phyloP scores from a whole-genome alignment of 2,888 invertebrate genomes.

The Phymatocera aterrima region DNA sequence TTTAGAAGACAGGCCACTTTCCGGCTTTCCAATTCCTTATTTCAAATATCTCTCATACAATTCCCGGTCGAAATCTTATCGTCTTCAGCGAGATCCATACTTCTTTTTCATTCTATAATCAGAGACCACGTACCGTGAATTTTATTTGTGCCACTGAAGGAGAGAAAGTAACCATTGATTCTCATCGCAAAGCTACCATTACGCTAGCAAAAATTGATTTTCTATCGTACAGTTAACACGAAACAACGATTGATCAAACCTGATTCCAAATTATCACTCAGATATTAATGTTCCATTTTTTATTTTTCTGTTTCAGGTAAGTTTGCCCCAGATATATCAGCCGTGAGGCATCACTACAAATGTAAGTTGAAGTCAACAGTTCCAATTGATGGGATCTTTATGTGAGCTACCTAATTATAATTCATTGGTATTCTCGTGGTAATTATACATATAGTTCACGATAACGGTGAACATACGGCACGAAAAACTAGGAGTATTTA shows the following conservation, averaged over 20 bases:
- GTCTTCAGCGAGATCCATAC: too few species aligned
- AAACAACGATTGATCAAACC: not conserved
- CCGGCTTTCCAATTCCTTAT: too few species aligned
- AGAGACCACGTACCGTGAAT: too few species aligned
- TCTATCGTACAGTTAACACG: too few species aligned
- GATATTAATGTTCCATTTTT: not conserved
- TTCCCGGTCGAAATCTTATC: too few species aligned
- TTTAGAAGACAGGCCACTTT: too few species aligned
- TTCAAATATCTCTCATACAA: too few species aligned
- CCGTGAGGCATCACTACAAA: not conserved
- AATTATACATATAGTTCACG: not conserved
- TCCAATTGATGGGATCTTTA: not conserved
- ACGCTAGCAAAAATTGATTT: too few species aligned
- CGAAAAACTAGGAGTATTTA: not conserved
- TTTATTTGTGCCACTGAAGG: too few species aligned
- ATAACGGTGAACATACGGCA: not conserved
- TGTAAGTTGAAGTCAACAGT: not conserved
- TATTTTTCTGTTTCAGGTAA: constrained; percentile 42
- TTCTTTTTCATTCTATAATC: too few species aligned
- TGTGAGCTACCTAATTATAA: not conserved
- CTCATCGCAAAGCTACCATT: too few species aligned
- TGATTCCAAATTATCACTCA: not conserved
- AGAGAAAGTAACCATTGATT: too few species aligned
- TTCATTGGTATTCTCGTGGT: not conserved
- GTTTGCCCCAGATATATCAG: constrained; percentile 31